Base-by-base conservation (phyloP, 2,888 invertebrate species). In the Sphaerophoria rueppellii region DNA sequence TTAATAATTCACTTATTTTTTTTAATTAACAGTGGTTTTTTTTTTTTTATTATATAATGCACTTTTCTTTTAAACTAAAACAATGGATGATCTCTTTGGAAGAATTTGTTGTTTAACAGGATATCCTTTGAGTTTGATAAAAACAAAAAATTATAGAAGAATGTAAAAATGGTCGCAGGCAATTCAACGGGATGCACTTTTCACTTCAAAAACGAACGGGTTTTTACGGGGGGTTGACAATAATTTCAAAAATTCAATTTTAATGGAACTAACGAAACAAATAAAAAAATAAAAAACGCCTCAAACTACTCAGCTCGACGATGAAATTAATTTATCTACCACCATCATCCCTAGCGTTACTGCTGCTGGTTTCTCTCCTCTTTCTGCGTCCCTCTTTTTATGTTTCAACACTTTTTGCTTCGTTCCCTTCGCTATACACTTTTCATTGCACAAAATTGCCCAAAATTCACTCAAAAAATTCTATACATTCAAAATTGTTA, bases 21-120 rank as follows among this genome's bases (percentile, higher is more conserved):
- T 40, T 40, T 40, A 2, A 40, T 40, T 9, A 40, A 40, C 40
- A 40, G 6, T 43, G 1, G 24, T 24, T 24, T 24, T 24, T 24
- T 24, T 2, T 24, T 24, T 24, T 24, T 24, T 94, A 87, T 88
- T 89, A 83, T 76, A 70, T 70, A 40, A 37, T 35, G n/a, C 46
- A 61, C 43, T 58, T 58, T 43, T 58, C 14, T 24, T 4, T 40
- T 40, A 2, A 2, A 40, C 4, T 9, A 40, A 40, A 6, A 40
- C 24, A 6, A 11, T 43, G 43, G 43, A 43, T 43, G 11, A 4
- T 43, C 43, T 43, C 4, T 40, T 43, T 9, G 9, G 12, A 43
- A 12, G 43, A 24, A 24, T 24, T 43, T 43, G 6, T 43, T 43
- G 6, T 43, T 43, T 43, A 11, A 43, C 12, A 4, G 43, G 12